A percentile compares a stretch with the other conserved stretches of the same genome.
These are phyloP conservation scores for Cynopterus brachyotis DNA, from an alignment of 2,113 vertebrate species.

Conservation along the genomic window DNA sequence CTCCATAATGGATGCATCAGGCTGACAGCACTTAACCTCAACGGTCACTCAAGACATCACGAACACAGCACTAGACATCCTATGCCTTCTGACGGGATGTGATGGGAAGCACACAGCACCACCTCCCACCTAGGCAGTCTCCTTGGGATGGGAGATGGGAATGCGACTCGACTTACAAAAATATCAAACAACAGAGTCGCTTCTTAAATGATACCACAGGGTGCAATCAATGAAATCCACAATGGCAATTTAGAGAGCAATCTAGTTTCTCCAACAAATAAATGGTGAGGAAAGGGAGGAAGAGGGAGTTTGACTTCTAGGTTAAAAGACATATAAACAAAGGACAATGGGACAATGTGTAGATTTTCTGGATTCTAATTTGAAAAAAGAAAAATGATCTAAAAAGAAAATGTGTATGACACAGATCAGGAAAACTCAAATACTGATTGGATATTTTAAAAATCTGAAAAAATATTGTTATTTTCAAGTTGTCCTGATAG, in stretches of 20 bases:
- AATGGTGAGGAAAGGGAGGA: no score
- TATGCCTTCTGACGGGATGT: rapidly evolving
- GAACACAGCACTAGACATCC: background rate
- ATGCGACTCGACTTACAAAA: background rate
- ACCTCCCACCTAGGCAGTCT: background rate
- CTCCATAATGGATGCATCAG: background rate
- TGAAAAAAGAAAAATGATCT: background rate
- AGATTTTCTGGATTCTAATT: background rate
- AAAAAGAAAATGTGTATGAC: background rate
- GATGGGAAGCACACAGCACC: background rate
- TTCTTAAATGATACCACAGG: background rate
- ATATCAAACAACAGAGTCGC: background rate
- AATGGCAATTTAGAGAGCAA: background rate
- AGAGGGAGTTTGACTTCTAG: background rate
- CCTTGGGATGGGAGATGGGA: background rate
- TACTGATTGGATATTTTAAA: background rate
- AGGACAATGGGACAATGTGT: rapidly evolving
- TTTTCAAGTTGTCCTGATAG: background rate
- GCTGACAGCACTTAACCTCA: background rate
- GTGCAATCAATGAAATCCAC: background rate
- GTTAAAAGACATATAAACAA: background rate
- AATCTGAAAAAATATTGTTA: background rate
- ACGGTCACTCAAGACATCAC: background rate
- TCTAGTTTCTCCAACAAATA: background rate
- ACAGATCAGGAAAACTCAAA: background rate